Percentiles rank a stretch among this genome's conserved stretches.
Conservation (phyloP, 2,113 vertebrate genomes). For the Ammodramus savannarum region DNA sequence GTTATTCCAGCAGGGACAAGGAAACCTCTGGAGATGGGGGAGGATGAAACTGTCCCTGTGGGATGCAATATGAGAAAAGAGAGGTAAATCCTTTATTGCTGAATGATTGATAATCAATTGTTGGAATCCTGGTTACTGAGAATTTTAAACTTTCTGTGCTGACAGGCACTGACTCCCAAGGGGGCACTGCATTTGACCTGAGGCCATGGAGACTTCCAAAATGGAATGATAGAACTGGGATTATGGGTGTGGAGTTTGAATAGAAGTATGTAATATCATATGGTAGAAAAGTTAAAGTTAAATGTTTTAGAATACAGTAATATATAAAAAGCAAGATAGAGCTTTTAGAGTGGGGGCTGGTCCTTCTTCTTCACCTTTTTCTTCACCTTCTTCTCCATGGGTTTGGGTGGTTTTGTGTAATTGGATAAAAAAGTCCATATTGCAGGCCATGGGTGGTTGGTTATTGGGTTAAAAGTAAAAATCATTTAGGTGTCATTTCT, state of each 20-base stretch:
- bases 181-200: neutral
- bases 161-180: neutral
- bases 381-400: neutral
- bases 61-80: neutral
- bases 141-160: neutral
- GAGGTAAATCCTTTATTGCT: neutral
- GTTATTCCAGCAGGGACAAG: neutral
- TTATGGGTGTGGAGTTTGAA: neutral
- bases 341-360: neutral
- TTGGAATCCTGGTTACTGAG: neutral
- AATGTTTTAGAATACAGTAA: neutral
- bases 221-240: neutral
- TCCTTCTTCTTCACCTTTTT: neutral
- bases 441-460: neutral
- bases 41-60: neutral
- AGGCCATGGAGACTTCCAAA: neutral
- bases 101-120: neutral
- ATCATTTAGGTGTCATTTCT: neutral
- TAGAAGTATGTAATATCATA: neutral
- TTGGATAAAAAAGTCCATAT: neutral
- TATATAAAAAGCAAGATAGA: neutral
- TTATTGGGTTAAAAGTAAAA: neutral
- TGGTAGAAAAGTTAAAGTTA: neutral
- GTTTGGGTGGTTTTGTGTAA: neutral
- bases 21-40: rapidly evolving